Base-by-base conservation (phyloP, 2,797 vertebrate genomes). In the Enteromius mattozi region DNA sequence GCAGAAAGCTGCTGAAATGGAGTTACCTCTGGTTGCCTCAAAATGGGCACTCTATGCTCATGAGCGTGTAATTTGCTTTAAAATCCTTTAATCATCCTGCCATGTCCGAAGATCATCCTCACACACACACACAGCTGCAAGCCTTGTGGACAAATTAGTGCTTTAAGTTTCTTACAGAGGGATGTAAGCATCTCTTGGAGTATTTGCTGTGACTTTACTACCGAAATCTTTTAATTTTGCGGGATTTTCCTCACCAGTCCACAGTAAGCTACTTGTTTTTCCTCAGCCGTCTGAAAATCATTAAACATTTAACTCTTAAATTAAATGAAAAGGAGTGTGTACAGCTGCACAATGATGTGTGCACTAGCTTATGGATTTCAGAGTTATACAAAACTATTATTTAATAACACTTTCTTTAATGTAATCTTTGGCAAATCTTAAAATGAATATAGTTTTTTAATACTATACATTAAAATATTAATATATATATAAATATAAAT, bases 1-100 rank as follows among this genome's bases (percentile, higher is more conserved):
- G 2, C 79, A 56, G 66, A 69, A 72, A 42, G 61, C 49, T 59
- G 40, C 47, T 80, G n/a, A 42, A 83, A 66, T 74, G 40, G 59
- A 74, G 70, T 51, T 61, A 72, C 4, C 6, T 72, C 37, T 74
- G 27, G 59, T 27, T 71, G 35, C 35, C 14, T 82, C 6, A 51
- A 51, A 86, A 78, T 45, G 56, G 40, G 72, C 54, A 63, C 68
- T 81, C 35, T 17, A 42, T 35, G 19, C 27, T 65, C 47, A 65
- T 7, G 59, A 80, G 35, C 0, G 13, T 75, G 37, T 33, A n/a
- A 85, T 78, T 81, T 63, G 27, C 65, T 27, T 54, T 30, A 61
- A 56, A 77, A 61, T 33, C 30, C 71, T 75, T 82, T 82, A 76
- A 75, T 68, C 61, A 40, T 35, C 68, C 42, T 72, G 54, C 66